Base-by-base conservation (phyloP, 2,888 invertebrate species). In the Amaurobius ferox region DNA sequence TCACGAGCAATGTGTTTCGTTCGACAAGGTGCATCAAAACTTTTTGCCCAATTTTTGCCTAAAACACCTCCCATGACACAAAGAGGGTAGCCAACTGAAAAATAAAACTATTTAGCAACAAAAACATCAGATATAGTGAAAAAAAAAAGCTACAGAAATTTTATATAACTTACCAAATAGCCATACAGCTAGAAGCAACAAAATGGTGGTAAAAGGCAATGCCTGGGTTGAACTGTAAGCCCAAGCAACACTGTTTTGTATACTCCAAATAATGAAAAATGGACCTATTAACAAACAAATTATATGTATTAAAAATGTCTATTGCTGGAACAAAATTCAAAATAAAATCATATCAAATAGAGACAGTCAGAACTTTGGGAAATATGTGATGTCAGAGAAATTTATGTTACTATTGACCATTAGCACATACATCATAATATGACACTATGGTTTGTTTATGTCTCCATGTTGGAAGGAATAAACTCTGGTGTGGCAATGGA, bases 201-300 rank as follows among this genome's bases (percentile, higher is more conserved):
- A 87, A 40, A 93, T 91, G 16, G 93, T 93, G 19, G 91, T 91
- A 89, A 91, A 91, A 6, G 93, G 93, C 61, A 93, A 90, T 11
- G 93, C 93, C 89, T 93, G 92, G 6, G 93, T 93, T 6, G 92
- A 92, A 61, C 91, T 91, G 88, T 93, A 92, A 0, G 90, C 91
- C 93, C 93, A 93, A 26, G 92, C 92, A 16, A 93, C 91, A 6
- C 92, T 90, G 89, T 93, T 93, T 76, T 92, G 91, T 26, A 92
- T 87, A 29, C 91, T 91, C 93, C 93, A 93, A 13, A 92, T 91
- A 40, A 92, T 73, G 89, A 92, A 92, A 89, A 92, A 92, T 16
- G 93, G 93, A 61, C 91, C 92, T 92, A 89, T 28, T 16, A 26
- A 26, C 9, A 16, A 62, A 81, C 13, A 81, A 68, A 9, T 0